Conservation (phyloP, 1,140 invertebrate species). For the Papilio polytes region DNA sequence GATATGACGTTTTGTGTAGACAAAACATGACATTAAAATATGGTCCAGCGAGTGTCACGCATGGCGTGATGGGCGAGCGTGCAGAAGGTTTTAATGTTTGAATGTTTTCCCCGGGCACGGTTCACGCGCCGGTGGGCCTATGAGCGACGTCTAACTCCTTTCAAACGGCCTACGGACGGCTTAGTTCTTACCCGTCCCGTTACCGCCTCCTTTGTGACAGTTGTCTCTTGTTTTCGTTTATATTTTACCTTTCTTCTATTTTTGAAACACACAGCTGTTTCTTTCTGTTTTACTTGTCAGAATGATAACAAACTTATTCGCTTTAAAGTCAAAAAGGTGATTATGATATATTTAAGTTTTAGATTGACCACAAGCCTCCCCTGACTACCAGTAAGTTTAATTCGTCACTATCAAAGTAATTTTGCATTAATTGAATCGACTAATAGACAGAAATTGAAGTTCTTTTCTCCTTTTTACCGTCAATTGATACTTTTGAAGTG, state of each 20-base stretch:
- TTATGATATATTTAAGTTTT: no score
- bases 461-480: no score
- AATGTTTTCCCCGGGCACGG: constrained; percentile 45
- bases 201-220: constrained; percentile 54
- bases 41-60: constrained; percentile 69
- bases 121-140: constrained; percentile 63
- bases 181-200: constrained; percentile 63
- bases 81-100: constrained; percentile 77
- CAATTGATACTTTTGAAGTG: no score
- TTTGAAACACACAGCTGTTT: constrained; percentile 44
- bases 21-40: constrained; percentile 74
- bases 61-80: constrained; percentile 63
- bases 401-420: no score
- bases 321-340: no score
- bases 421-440: no score
- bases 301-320: background rate
- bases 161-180: constrained; percentile 62
- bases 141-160: constrained; percentile 67
- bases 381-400: no score
- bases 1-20: constrained; percentile 70
- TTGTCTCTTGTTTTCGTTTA: constrained; percentile 63
- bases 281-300: background rate
- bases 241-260: constrained; percentile 55
- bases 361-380: no score
- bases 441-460: no score